Evolutionary conservation across 1,140 invertebrate species (phyloP).

Genomic region (Myzus persicae): DNA sequence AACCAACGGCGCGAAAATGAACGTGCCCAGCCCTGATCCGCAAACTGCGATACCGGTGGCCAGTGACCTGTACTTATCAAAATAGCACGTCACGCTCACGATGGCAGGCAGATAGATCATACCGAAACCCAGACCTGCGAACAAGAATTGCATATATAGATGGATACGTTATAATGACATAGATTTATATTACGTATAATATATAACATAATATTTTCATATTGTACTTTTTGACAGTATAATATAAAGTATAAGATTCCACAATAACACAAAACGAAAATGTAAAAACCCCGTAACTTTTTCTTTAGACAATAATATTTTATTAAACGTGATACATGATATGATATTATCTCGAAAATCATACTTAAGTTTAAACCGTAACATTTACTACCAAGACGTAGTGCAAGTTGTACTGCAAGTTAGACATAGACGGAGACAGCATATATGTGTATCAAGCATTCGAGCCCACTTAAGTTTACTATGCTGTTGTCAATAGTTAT

Average conservation of each 20-base stretch:
- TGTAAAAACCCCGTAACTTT: too few species aligned
- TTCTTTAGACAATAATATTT: too few species aligned
- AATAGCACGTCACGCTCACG: slow-evolving; percentile 93
- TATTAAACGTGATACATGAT: neutral
- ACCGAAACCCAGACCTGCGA: slow-evolving; percentile 87
- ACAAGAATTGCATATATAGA: neutral
- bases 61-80: slow-evolving; percentile 87
- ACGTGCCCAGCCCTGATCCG: slow-evolving; percentile 88
- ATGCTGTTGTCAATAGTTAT: neutral
- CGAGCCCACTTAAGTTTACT: neutral
- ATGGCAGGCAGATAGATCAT: slow-evolving; percentile 95
- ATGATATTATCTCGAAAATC: neutral
- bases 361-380: neutral
- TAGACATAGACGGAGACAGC: neutral
- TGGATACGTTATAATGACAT: neutral
- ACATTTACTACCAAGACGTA: neutral
- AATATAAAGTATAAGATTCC: too few species aligned
- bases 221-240: neutral
- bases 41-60: slow-evolving; percentile 95
- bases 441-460: neutral
- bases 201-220: too few species aligned
- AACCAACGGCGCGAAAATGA: slow-evolving; percentile 83
- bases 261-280: too few species aligned
- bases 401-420: neutral
- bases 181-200: neutral